Evolutionary conservation across 2,797 vertebrate species (phyloP).

Genomic region (Taeniopygia guttata): DNA sequence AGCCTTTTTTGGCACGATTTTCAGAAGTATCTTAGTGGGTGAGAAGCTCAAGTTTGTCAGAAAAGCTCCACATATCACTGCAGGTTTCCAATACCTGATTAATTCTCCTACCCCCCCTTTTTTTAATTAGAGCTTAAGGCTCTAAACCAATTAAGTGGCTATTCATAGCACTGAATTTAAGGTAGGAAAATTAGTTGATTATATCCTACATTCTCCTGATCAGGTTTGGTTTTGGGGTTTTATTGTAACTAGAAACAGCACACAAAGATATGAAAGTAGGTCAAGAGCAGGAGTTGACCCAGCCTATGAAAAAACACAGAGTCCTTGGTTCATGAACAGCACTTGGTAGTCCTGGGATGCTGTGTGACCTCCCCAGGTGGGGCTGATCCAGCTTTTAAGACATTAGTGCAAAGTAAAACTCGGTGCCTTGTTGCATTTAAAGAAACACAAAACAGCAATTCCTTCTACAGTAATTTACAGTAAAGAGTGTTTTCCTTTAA

Average conservation of each 20-base stretch:
- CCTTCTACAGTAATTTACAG: neutral
- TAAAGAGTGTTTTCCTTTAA: neutral
- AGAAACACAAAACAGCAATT: neutral
- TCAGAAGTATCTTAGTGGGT: neutral
- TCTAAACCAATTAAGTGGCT: neutral
- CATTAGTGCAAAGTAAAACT: neutral
- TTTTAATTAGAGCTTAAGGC: neutral
- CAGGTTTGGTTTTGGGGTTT: neutral
- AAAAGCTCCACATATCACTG: neutral
- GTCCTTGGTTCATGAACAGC: neutral
- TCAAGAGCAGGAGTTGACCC: neutral
- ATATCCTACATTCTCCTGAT: neutral
- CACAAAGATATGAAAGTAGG: neutral
- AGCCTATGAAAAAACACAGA: neutral
- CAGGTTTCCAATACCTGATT: neutral
- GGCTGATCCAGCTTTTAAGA: neutral
- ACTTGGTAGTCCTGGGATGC: neutral
- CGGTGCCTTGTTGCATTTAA: neutral
- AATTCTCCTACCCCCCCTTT: rapidly evolving
- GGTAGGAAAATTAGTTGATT: neutral
- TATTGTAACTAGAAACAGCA: neutral
- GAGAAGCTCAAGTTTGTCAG: neutral
- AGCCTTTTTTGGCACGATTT: neutral
- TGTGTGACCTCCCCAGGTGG: neutral
- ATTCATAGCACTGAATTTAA: neutral